Conservation (phyloP, 2,113 vertebrate species). For the Gopherus flavomarginatus region DNA sequence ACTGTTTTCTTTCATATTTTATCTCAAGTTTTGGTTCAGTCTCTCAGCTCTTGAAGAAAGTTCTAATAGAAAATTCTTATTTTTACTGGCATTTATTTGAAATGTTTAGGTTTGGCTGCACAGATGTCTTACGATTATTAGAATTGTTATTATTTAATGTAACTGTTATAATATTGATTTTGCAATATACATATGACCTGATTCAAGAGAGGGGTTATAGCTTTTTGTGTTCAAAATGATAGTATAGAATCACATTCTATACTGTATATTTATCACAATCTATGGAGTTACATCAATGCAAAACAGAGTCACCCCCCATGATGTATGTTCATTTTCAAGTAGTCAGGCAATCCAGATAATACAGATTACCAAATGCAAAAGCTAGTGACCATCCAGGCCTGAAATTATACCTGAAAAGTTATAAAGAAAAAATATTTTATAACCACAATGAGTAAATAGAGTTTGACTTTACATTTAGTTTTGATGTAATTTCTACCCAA, state of each 20-base stretch:
- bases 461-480: background rate
- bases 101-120: background rate
- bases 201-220: background rate
- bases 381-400: background rate
- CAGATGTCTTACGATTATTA: background rate
- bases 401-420: background rate
- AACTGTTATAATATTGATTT: background rate
- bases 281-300: background rate
- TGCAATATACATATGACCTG: background rate
- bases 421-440: background rate
- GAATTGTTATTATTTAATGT: background rate
- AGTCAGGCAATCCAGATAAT: background rate
- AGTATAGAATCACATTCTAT: background rate
- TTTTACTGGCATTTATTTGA: background rate
- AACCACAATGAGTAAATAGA: background rate
- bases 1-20: background rate
- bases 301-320: background rate
- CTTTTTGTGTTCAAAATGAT: background rate
- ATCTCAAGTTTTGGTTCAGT: background rate
- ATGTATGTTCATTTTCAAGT: background rate
- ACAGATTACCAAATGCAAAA: background rate
- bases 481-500: accelerated
- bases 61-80: background rate
- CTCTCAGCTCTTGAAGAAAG: background rate
- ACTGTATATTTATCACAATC: background rate